phyloP scores from a whole-genome alignment of 2,888 invertebrate genomes.

The Entomobrya proxima region DNA sequence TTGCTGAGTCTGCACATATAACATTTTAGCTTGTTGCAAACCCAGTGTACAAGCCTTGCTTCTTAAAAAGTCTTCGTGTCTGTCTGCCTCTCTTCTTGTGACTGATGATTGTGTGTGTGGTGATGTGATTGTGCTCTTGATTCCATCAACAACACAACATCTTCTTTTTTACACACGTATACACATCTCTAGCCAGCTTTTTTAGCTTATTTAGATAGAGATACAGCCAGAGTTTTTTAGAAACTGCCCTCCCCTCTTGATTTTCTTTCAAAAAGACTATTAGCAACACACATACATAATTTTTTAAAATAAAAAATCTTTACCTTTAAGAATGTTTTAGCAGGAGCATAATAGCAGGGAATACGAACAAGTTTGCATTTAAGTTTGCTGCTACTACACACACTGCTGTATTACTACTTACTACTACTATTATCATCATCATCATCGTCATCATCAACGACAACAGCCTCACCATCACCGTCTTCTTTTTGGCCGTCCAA shows the following conservation, averaged over 20 bases:
- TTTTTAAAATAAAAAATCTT: too few species aligned
- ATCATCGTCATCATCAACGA: too few species aligned
- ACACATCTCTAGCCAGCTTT: too few species aligned
- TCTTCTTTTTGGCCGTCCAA: not conserved
- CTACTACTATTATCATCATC: not conserved
- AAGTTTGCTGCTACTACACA: too few species aligned
- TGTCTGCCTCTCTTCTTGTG: not conserved
- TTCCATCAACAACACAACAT: conserved; percentile 44
- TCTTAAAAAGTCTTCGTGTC: not conserved
- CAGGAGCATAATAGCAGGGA: too few species aligned
- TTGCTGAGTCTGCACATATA: too few species aligned
- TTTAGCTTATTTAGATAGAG: too few species aligned
- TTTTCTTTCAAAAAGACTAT: not conserved
- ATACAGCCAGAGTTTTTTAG: not conserved
- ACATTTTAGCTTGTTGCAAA: too few species aligned
- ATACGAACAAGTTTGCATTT: too few species aligned
- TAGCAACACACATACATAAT: not conserved
- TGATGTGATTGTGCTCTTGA: conserved; percentile 25
- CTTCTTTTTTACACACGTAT: not conserved
- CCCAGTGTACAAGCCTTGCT: not conserved
- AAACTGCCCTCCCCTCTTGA: not conserved
- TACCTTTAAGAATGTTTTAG: too few species aligned
- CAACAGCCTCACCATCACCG: too few species aligned
- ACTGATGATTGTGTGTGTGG: not conserved
- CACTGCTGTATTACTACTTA: not conserved